Evolutionary conservation across 2,797 vertebrate genomes (phyloP).

Genomic region (Dendrocincla fuliginosa): DNA sequence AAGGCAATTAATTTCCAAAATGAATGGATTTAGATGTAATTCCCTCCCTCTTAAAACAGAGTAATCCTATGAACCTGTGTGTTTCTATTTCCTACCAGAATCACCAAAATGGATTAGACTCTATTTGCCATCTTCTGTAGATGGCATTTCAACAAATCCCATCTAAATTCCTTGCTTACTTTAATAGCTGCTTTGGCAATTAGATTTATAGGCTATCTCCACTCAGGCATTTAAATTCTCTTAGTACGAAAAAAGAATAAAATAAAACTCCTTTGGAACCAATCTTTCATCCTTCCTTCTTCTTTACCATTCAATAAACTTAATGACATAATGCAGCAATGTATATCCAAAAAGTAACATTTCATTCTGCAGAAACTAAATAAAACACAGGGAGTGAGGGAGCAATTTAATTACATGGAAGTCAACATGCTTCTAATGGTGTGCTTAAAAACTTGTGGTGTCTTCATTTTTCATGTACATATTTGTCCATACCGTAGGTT

Average conservation of each 20-base stretch:
- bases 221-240: constrained; percentile 15
- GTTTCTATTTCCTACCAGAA: constrained; percentile 16
- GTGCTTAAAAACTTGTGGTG: neutral
- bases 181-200: constrained; percentile 33
- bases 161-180: constrained; percentile 10
- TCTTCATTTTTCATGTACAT: neutral
- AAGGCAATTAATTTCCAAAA: constrained; percentile 13
- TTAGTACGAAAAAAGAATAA: neutral
- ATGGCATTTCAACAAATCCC: constrained; percentile 53
- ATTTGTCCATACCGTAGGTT: neutral
- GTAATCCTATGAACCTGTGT: neutral
- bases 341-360: neutral
- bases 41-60: neutral
- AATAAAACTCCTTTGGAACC: neutral
- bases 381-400: neutral
- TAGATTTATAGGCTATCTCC: constrained; percentile 10
- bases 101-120: neutral
- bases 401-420: neutral
- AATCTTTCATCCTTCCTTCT: neutral
- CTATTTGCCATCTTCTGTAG: neutral
- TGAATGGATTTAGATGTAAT: neutral
- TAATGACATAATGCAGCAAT: neutral
- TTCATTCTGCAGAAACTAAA: neutral
- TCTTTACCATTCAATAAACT: neutral
- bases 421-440: neutral